A percentile compares a stretch with the other conserved stretches of the same genome.
These are phyloP conservation scores for Apostichopus parvimensis DNA, from an alignment of 35 echinoderm and acorn worm genomes.

Conservation along the genomic window DNA sequence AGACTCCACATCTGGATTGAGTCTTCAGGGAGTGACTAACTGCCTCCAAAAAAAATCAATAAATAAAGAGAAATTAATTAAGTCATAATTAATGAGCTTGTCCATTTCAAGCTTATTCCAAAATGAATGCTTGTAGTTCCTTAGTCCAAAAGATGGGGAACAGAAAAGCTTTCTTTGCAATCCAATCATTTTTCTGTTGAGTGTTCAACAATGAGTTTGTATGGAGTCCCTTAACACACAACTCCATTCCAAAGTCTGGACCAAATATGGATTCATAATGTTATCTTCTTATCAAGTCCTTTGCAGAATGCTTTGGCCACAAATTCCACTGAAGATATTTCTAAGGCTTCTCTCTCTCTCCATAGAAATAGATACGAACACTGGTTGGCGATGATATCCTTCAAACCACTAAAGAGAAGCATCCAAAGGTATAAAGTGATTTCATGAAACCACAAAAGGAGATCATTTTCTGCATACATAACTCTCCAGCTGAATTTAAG, in stretches of 20 bases:
- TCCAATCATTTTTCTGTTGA: background rate
- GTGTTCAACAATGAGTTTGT: background rate
- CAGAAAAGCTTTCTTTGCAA: background rate
- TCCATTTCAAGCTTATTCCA: slow-evolving; percentile 18
- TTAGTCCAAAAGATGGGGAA: background rate
- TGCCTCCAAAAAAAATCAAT: background rate
- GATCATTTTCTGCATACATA: no score
- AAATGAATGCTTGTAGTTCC: background rate
- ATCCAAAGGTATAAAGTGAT: no score
- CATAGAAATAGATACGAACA: no score
- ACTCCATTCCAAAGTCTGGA: background rate
- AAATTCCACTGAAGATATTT: no score
- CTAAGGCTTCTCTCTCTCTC: no score
- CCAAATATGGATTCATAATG: background rate
- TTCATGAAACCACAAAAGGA: no score
- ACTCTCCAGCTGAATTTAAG: no score
- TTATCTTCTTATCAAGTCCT: no score
- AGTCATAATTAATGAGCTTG: background rate
- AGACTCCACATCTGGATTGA: background rate
- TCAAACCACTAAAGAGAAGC: no score
- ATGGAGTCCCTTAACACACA: background rate
- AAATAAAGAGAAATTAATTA: no score
- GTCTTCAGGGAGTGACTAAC: background rate
- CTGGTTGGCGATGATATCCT: no score
- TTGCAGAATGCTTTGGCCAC: no score